These are phyloP conservation scores for Volucella inflata DNA, from an alignment of 2,888 invertebrate species.

Conservation along the genomic window DNA sequence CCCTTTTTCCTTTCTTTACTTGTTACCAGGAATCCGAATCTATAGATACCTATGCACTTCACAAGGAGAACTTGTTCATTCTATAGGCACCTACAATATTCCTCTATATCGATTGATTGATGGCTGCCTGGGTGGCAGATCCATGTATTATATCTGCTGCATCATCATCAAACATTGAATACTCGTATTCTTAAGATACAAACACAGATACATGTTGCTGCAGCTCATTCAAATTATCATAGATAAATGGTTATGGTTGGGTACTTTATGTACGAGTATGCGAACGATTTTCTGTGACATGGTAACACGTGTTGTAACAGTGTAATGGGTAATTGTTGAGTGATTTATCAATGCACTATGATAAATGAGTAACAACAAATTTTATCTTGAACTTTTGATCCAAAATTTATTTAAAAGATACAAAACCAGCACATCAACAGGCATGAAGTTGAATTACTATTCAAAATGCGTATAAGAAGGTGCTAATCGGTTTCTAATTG, in stretches of 20 bases:
- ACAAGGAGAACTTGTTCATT: constrained; percentile 60
- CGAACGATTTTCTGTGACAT: constrained; percentile 62
- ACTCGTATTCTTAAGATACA: constrained; percentile 43
- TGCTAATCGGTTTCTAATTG: constrained; percentile 72
- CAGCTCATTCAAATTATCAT: constrained; percentile 60
- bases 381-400: constrained; percentile 71
- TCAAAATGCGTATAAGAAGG: constrained; percentile 42
- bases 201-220: constrained; percentile 47
- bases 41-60: not conserved
- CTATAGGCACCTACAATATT: constrained; percentile 1
- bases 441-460: constrained; percentile 38
- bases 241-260: constrained; percentile 36
- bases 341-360: constrained; percentile 70
- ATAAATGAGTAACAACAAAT: constrained; percentile 58
- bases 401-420: constrained; percentile 57
- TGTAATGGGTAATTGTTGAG: constrained; percentile 67
- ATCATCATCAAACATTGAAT: constrained; percentile 57
- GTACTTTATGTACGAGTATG: constrained; percentile 17
- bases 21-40: constrained; percentile 13
- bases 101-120: constrained; percentile 71
- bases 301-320: constrained; percentile 50
- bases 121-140: constrained; percentile 76
- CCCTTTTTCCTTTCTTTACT: constrained; percentile 30
- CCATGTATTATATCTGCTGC: constrained; percentile 45
- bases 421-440: constrained; percentile 14